Evolutionary conservation across 1,140 invertebrate species (phyloP).

Genomic region (Rhyacophila brunnea): DNA sequence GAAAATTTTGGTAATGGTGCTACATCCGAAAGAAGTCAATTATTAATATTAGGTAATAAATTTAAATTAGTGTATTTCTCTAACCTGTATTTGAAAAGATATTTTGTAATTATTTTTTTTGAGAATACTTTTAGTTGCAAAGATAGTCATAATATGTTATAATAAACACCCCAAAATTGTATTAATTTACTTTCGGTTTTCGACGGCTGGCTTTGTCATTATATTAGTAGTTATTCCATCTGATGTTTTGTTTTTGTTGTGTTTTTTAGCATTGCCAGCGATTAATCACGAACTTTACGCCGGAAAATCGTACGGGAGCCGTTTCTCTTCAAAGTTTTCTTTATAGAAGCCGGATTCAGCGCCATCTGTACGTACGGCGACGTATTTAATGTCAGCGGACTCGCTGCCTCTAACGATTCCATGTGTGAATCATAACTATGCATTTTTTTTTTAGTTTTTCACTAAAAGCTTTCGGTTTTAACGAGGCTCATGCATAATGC

Average conservation of each 20-base stretch:
- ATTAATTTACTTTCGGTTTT: too few species aligned
- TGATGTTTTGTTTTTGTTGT: not conserved
- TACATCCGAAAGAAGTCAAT: too few species aligned
- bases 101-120: too few species aligned
- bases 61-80: too few species aligned
- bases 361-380: not conserved
- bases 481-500: conserved; percentile 21
- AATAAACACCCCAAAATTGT: too few species aligned
- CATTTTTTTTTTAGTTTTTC: conserved; percentile 1
- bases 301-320: not conserved
- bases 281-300: conserved; percentile 4
- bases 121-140: too few species aligned
- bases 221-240: not conserved
- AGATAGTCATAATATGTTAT: too few species aligned
- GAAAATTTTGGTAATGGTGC: too few species aligned
- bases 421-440: conserved; percentile 6
- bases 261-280: not conserved
- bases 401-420: not conserved
- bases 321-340: conserved; percentile 1
- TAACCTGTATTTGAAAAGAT: too few species aligned
- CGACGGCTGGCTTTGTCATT: not conserved
- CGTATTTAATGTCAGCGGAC: conserved; percentile 4
- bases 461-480: conserved; percentile 3
- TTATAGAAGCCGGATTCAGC: not conserved
- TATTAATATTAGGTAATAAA: too few species aligned